Conservation (phyloP, 2,888 invertebrate genomes). For the Opisthograptis luteolata region DNA sequence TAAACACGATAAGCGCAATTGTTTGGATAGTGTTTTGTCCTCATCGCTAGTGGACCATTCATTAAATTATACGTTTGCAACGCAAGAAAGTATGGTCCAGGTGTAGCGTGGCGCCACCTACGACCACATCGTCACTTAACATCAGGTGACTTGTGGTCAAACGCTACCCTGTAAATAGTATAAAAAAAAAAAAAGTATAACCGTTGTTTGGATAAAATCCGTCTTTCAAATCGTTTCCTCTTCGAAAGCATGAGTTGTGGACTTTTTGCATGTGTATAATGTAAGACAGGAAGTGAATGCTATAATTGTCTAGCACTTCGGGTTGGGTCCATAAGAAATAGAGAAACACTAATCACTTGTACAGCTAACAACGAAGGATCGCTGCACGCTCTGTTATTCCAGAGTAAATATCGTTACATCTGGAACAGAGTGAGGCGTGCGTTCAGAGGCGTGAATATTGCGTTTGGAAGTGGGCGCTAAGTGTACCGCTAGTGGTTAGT, state of each 20-base stretch:
- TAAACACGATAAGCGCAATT: constrained; percentile 58
- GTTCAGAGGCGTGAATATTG: constrained; percentile 60
- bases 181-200: no score
- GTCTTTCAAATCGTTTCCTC: constrained; percentile 54
- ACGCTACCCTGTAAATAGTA: no score
- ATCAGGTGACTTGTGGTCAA: no score
- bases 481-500: constrained; percentile 66
- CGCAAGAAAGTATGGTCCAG: constrained; percentile 74
- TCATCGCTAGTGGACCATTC: constrained; percentile 62
- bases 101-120: no score
- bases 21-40: constrained; percentile 63
- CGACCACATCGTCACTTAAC: no score
- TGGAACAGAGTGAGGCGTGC: constrained; percentile 54
- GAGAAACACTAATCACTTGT: constrained; percentile 43
- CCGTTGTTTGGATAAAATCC: constrained; percentile 57
- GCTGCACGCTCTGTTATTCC: constrained; percentile 60
- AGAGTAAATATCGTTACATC: constrained; percentile 66
- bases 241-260: constrained; percentile 55
- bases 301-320: constrained; percentile 28
- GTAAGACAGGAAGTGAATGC: constrained; percentile 44
- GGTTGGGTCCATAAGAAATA: constrained; percentile 31
- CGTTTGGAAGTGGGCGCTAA: constrained; percentile 70
- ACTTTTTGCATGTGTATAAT: constrained; percentile 44
- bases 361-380: constrained; percentile 58
- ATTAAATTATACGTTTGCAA: constrained; percentile 72